Percentiles rank a stretch among this genome's conserved stretches.
Evolutionary conservation across 2,113 vertebrate genomes (phyloP).

Genomic region (Rhagologus leucostigma): DNA sequence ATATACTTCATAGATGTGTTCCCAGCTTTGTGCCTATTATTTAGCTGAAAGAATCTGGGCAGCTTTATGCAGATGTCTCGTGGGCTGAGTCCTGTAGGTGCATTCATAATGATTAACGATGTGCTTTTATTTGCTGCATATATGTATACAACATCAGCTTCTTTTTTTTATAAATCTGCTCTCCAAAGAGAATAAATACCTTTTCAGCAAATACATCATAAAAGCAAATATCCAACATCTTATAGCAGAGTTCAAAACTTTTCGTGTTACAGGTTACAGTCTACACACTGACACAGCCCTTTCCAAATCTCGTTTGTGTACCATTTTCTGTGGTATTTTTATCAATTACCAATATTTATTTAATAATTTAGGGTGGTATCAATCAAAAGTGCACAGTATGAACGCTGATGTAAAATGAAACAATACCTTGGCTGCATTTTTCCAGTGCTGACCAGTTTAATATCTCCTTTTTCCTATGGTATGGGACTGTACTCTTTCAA

Average conservation of each 20-base stretch:
- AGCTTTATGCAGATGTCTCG: slow-evolving; percentile 7
- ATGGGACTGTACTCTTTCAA: not conserved
- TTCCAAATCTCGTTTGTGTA: not conserved
- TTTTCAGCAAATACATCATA: not conserved
- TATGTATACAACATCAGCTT: not conserved
- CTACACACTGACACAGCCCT: not conserved
- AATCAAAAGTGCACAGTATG: not conserved
- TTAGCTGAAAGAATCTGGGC: not conserved
- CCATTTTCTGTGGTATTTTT: not conserved
- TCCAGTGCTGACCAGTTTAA: not conserved
- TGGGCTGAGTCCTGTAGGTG: not conserved
- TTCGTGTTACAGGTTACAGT: not conserved
- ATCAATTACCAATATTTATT: not conserved
- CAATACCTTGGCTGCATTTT: not conserved
- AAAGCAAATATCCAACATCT: not conserved
- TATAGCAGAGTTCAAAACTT: not conserved
- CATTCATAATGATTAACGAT: not conserved
- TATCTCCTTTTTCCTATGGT: not conserved
- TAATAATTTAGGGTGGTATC: not conserved
- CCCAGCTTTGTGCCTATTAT: not conserved
- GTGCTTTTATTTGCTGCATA: slow-evolving; percentile 3
- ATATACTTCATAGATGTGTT: not conserved
- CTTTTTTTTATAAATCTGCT: not conserved
- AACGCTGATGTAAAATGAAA: not conserved
- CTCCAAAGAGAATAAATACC: not conserved